phyloP scores from a whole-genome alignment of 2,113 vertebrate species.

The Phoenicopterus ruber region DNA sequence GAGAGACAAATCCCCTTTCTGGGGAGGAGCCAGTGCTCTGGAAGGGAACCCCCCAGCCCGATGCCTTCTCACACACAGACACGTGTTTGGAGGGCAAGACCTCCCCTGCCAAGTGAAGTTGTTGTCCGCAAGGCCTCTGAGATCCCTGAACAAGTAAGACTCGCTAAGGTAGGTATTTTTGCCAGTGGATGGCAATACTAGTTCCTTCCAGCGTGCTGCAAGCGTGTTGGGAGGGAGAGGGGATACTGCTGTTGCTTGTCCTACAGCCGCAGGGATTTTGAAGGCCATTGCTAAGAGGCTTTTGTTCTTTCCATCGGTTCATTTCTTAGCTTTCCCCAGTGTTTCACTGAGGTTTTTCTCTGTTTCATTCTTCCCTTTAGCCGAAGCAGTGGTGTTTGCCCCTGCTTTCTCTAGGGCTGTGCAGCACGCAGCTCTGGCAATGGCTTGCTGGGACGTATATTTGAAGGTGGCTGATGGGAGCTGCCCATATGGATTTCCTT shows the following conservation, averaged over 20 bases:
- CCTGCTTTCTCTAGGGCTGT: not conserved
- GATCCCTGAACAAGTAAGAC: not conserved
- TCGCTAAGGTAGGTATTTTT: accelerated
- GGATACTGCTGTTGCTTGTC: not conserved
- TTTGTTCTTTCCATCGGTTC: not conserved
- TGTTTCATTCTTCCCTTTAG: not conserved
- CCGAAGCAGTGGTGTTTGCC: accelerated
- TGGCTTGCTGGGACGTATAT: accelerated
- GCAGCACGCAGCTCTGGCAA: not conserved
- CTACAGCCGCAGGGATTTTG: not conserved
- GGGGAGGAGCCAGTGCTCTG: not conserved
- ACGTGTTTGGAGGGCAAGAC: accelerated
- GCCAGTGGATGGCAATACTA: not conserved
- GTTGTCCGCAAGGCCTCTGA: not conserved
- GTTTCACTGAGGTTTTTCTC: not conserved
- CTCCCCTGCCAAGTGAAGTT: no score
- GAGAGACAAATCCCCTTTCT: not conserved
- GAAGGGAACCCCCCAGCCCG: not conserved
- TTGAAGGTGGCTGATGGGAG: not conserved
- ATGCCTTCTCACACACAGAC: accelerated
- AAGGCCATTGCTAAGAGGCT: not conserved
- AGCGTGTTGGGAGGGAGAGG: accelerated
- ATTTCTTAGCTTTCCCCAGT: not conserved
- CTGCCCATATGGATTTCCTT: accelerated
- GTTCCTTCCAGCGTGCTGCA: not conserved